phyloP scores from a whole-genome alignment of 1,140 invertebrate genomes.

The Doryteuthis pealeii region DNA sequence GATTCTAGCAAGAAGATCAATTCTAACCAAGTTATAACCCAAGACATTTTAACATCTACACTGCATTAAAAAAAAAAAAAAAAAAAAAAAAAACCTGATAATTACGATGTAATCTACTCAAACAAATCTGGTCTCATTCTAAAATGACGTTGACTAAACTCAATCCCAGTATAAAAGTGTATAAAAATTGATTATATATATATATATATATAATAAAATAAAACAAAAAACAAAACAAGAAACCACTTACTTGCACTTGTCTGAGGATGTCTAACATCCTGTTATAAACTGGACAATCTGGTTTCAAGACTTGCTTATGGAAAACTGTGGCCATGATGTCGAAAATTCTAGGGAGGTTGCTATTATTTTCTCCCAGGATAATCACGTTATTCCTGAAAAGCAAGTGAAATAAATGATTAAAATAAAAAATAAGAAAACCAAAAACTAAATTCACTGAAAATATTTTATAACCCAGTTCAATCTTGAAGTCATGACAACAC shows the following conservation, averaged over 20 bases:
- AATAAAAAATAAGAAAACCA: background rate
- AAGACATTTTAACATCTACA: too few species aligned
- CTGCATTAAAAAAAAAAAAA: too few species aligned
- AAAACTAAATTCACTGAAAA: background rate
- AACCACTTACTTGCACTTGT: slow-evolving; percentile 70
- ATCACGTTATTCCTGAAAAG: slow-evolving; percentile 74
- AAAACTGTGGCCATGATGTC: slow-evolving; percentile 88
- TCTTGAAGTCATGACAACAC: background rate
- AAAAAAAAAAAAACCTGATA: too few species aligned
- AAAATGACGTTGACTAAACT: too few species aligned
- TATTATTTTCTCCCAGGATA: slow-evolving; percentile 80
- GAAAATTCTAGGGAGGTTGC: slow-evolving; percentile 86
- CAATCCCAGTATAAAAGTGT: too few species aligned
- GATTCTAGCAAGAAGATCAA: too few species aligned
- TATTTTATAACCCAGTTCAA: background rate
- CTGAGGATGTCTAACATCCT: slow-evolving; percentile 74
- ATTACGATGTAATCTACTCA: too few species aligned
- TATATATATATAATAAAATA: too few species aligned
- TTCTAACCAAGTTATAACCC: too few species aligned
- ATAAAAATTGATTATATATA: too few species aligned
- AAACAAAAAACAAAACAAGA: slow-evolving; percentile 46
- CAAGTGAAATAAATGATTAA: slow-evolving; percentile 8
- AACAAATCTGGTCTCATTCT: too few species aligned
- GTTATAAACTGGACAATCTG: slow-evolving; percentile 58
- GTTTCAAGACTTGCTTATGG: slow-evolving; percentile 75